Evolutionary conservation across 2,888 invertebrate species (phyloP).

Genomic region (Trichacis sp.): DNA sequence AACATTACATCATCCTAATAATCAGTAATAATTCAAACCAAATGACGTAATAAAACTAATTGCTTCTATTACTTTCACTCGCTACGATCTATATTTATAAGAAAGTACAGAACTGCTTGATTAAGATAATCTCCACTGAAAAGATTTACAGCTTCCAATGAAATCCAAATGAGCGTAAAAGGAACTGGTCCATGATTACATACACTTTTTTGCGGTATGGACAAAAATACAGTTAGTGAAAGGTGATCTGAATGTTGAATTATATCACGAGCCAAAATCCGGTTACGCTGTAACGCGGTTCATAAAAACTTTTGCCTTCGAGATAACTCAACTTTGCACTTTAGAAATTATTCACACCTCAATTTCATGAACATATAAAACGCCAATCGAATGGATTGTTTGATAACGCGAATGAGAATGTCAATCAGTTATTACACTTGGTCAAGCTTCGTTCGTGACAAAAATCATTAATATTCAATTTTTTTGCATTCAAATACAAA

Average conservation of each 20-base stretch:
- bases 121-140: too few relatives aligned
- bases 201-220: background rate
- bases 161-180: background rate
- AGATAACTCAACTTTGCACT: background rate
- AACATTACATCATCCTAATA: too few relatives aligned
- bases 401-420: background rate
- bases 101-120: too few relatives aligned
- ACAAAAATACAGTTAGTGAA: slow-evolving; percentile 32
- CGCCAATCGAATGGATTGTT: background rate
- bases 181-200: background rate
- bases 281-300: slow-evolving; percentile 22
- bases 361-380: background rate
- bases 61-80: too few relatives aligned
- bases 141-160: too few relatives aligned
- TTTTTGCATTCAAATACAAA: too few relatives aligned
- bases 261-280: slow-evolving; percentile 29
- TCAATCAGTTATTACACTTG: background rate
- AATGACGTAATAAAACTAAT: too few relatives aligned
- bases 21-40: too few relatives aligned
- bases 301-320: background rate
- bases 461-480: too few relatives aligned
- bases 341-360: background rate
- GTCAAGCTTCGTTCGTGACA: too few relatives aligned
- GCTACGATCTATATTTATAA: too few relatives aligned
- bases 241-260: slow-evolving; percentile 25